phyloP scores from a whole-genome alignment of 2,888 invertebrate species.

The Stenoptilia bipunctidactyla region DNA sequence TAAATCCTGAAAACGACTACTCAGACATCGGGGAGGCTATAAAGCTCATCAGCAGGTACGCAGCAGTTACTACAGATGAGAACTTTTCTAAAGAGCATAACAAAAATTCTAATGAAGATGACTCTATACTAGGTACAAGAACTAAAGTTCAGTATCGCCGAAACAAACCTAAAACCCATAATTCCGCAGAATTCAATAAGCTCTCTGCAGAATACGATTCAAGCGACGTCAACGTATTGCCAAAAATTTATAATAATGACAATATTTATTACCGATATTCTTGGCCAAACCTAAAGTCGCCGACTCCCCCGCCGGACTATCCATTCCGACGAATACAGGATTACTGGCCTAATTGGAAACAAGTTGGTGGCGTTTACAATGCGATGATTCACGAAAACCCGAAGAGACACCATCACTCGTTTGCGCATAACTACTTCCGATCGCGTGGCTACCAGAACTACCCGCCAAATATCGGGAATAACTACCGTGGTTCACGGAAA shows the following conservation, averaged over 20 bases:
- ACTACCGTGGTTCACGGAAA: conserved; percentile 30
- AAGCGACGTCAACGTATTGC: background rate
- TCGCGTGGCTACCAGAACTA: conserved; percentile 31
- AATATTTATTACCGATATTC: conserved; percentile 49
- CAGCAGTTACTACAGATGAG: conserved; percentile 62
- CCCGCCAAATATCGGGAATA: conserved; percentile 22
- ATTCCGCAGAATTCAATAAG: background rate
- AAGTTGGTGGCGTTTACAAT: conserved; percentile 50
- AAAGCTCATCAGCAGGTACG: conserved; percentile 60
- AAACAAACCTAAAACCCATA: conserved; percentile 36
- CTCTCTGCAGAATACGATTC: background rate
- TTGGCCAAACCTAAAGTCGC: conserved; percentile 50
- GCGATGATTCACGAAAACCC: conserved; percentile 43
- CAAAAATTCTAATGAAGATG: conserved; percentile 37
- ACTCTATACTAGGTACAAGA: conserved; percentile 51
- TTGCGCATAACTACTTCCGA: conserved; percentile 43
- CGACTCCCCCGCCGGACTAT: conserved; percentile 47
- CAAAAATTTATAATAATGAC: conserved; percentile 21
- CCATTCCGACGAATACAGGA: conserved; percentile 60
- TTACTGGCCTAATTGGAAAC: conserved; percentile 54
- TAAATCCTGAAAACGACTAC: conserved; percentile 60
- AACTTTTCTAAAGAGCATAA: conserved; percentile 53
- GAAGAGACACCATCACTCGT: conserved; percentile 56
- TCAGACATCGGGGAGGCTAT: conserved; percentile 63
- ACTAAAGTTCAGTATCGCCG: conserved; percentile 58